Evolutionary conservation across 1,140 invertebrate genomes (phyloP).

Genomic region (Andrena cerasifolii): DNA sequence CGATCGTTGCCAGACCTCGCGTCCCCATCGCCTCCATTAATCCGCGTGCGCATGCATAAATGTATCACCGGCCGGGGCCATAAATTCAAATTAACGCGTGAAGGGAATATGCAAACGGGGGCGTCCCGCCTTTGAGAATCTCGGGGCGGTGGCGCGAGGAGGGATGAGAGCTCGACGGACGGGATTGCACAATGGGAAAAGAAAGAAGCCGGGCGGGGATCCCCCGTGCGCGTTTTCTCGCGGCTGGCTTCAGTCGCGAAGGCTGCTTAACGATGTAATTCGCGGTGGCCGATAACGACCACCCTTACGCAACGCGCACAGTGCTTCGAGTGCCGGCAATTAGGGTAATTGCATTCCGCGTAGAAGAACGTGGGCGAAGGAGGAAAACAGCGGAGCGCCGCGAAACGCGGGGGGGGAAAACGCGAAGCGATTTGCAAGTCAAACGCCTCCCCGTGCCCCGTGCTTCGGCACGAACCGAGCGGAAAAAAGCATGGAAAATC

Average conservation of each 20-base stretch:
- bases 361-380: conserved; percentile 57
- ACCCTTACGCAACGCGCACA: conserved; percentile 70
- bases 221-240: conserved; percentile 10
- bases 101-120: conserved; percentile 7
- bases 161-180: not conserved
- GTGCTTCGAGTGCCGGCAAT: conserved; percentile 65
- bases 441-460: not conserved
- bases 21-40: not conserved
- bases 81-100: conserved; percentile 30
- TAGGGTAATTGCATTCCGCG: conserved; percentile 74
- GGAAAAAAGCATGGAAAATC: conserved; percentile 13
- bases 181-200: conserved; percentile 16
- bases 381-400: conserved; percentile 37
- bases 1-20: not conserved
- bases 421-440: conserved; percentile 36
- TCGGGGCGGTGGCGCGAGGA: not conserved
- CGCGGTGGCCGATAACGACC: conserved; percentile 73
- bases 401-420: not conserved
- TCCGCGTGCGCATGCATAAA: not conserved
- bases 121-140: not conserved
- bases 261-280: conserved; percentile 73
- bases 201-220: not conserved
- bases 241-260: too few relatives aligned
- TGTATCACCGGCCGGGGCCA: not conserved
- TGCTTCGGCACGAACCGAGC: not conserved